Evolutionary conservation across 2,797 vertebrate genomes (phyloP), one percentile per base, ranked within the genome.

Genomic region (Champsocephalus gunnari): DNA sequence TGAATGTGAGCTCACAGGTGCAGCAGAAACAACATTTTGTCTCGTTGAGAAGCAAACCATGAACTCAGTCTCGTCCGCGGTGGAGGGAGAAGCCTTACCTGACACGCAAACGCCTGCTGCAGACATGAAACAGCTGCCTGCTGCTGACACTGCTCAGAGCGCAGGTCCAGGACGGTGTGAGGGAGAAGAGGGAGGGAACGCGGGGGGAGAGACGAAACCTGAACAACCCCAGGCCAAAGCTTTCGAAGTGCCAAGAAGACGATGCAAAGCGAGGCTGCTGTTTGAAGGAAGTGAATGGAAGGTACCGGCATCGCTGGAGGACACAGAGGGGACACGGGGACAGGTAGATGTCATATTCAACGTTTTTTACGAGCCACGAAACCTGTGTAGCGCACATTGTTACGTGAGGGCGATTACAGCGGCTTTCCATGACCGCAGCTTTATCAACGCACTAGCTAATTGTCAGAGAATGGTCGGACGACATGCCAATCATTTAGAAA

Each of bases 301-400:
- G 4, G 19, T 54, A 6, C 45, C 68, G 6, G 62, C 43, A 9
- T 57, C 8, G 0, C 44, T 32, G 56, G 71, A 83, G 38, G 76
- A 81, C 58, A 32, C 28, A 6, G 49, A 61, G 62, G 71, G 41
- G 48, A 66, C 66, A 38, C 66, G 45, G 34, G 38, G 34, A 56
- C 85, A 85, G 88, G 89, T 91, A 82, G 32, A 55, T 21, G 54
- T 58, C 6, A 48, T 57, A 12, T 9, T 9, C 45, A 38, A n/a
- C 10, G 21, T 13, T 8, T 38, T 38, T 38, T 38, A 38, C 8
- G 28, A 5, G 28, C 28, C 28, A 28, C 28, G 5, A 28, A 5
- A 5, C 28, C 28, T 28, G 28, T 28, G 28, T 28, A 28, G 28
- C 28, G 4, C 28, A 28, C 28, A 28, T 28, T 28, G 1, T 28